Evolutionary conservation across 2,888 invertebrate species (phyloP), one percentile per base, ranked within the genome.

Genomic region (Hirtodrosophila confusa): DNA sequence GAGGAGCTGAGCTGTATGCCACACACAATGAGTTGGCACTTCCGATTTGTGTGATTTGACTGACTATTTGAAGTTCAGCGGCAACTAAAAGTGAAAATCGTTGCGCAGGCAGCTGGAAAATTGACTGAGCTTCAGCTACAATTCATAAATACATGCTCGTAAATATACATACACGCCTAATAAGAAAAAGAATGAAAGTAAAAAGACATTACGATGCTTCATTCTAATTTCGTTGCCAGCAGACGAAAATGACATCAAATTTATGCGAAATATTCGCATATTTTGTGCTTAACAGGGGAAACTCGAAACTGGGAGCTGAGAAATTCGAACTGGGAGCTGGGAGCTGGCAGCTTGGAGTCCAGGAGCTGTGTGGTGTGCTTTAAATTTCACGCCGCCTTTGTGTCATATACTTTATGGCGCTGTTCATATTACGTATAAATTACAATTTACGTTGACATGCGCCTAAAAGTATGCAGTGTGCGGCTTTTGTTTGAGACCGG

Each of bases 361-460:
- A 17, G 10, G 2, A 17, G 9, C 8, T 50, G 47, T 55, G 51
- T 33, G 60, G 24, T 49, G 62, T 64, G 78, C 51, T 75, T 75
- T 76, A 70, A 65, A 74, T 75, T 75, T 64, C 45, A 64, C 47
- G 31, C 71, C 41, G 71, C 65, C 71, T 64, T 69, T 76, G 77
- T 83, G 63, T 51, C 61, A 51, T 58, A 70, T 79, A 74, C 80
- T 83, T 83, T 88, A 88, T 74, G 88, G 68, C 68, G 66, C 63
- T 68, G 86, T 82, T 87, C 88, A 82, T 88, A 88, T 84, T 88
- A 86, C 87, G 67, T 77, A 84, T 84, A 84, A 84, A 84, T 84
- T 86, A 84, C 88, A 84, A 88, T 84, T 84, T 88, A 65, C 80
- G 76, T 70, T 77, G 86, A 77, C 83, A 70, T 88, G 84, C 70